Conservation (phyloP, 2,797 vertebrate genomes). For the Clarias platycephalus region DNA sequence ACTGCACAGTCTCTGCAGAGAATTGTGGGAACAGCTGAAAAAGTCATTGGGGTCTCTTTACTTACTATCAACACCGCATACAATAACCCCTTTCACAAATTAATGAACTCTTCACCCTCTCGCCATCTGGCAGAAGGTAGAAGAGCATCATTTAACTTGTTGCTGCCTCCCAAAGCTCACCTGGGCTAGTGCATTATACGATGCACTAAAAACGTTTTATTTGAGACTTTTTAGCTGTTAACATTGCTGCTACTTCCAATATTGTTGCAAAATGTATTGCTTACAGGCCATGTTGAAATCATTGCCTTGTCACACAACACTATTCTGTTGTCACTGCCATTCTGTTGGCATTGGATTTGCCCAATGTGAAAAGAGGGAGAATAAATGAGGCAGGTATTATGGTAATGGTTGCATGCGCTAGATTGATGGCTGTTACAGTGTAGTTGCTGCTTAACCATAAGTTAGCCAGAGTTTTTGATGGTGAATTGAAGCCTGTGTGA, state of each 20-base stretch:
- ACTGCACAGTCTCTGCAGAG: not conserved
- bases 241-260: too few relatives aligned
- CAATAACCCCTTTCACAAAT: not conserved
- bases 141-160: too few relatives aligned
- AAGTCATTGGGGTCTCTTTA: not conserved
- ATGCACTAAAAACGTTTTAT: too few relatives aligned
- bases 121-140: not conserved
- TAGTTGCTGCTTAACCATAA: not conserved
- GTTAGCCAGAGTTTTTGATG: not conserved
- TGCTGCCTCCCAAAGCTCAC: not conserved
- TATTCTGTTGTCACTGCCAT: too few relatives aligned
- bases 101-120: not conserved
- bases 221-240: too few relatives aligned
- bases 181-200: not conserved
- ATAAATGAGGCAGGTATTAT: not conserved
- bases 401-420: not conserved
- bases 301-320: too few relatives aligned
- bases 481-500: not conserved
- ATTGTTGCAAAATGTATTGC: too few relatives aligned
- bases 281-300: too few relatives aligned
- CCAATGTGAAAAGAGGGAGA: not conserved
- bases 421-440: not conserved
- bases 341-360: not conserved
- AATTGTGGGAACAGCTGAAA: not conserved
- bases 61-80: not conserved